Evolutionary conservation across 2,113 vertebrate species (phyloP), one percentile per base, ranked within the genome.

Genomic region (Tetrao urogallus): DNA sequence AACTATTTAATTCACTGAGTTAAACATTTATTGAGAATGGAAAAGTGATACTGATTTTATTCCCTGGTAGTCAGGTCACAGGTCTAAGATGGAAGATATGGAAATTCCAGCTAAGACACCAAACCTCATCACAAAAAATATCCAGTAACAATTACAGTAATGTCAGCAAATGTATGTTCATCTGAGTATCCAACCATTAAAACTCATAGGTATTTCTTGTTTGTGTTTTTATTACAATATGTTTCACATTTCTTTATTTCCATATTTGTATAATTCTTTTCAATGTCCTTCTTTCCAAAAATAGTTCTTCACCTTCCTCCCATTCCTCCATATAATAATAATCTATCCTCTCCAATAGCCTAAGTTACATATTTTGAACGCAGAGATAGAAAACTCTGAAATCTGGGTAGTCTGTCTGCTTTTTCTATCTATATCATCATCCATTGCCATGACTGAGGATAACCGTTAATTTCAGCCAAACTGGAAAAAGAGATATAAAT

Each of bases 41-140:
- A 88, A 93, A 96, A 94, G 88, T 88, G 93, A 96, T 92, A 93
- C 90, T 92, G 86, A 88, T 93, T 96, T 95, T 95, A 96, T 94
- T 96, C 85, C 67, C 75, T 58, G 16, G 45, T 88, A 93, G 71
- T 77, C 85, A 73, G 79, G 85, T 95, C 96, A 96, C 65, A 77
- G 94, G 83, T 61, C 82, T 78, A 78, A 15, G 4, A 94, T 42
- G 92, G 82, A 94, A 93, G 80, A 91, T 91, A 95, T 5, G 82
- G 96, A 95, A 95, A 95, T 94, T 96, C 79, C 87, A 95, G 75
- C 75, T 96, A 92, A 92, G 82, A 88, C 48, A 80, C 6, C 45
- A 94, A 92, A 85, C 24, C 64, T 60, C 16, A 1, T 42, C 69
- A 64, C 32, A 89, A 56, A 92, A 82, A 91, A 92, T 50, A 91